Conservation (phyloP, 1,140 invertebrate genomes). For the Lasioglossum albipes region DNA sequence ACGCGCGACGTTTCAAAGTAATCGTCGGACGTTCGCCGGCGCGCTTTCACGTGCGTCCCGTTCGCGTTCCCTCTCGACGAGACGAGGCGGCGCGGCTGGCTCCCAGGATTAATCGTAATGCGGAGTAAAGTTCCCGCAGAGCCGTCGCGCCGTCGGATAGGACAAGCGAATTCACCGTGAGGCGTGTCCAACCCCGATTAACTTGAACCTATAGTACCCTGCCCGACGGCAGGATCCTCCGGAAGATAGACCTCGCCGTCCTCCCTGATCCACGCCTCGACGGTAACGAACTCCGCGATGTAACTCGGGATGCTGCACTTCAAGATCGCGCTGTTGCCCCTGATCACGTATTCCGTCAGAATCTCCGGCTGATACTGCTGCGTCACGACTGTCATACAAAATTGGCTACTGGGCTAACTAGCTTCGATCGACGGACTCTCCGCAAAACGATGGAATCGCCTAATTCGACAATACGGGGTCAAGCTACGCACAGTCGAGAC, state of each 20-base stretch:
- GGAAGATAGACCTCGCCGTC: constrained; percentile 85
- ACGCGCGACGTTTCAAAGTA: neutral
- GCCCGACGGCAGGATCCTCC: constrained; percentile 66
- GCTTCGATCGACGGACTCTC: neutral
- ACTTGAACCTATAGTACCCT: constrained; percentile 66
- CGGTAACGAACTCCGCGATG: constrained; percentile 91
- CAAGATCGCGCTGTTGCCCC: constrained; percentile 92
- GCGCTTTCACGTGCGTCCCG: neutral
- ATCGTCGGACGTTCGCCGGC: neutral
- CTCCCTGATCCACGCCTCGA: constrained; percentile 90
- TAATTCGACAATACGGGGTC: too few relatives aligned
- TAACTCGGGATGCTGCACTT: constrained; percentile 94
- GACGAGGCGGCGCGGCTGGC: neutral
- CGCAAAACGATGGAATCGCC: too few relatives aligned
- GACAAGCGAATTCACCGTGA: constrained; percentile 27
- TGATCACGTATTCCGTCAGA: constrained; percentile 92
- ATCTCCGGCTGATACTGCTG: constrained; percentile 91
- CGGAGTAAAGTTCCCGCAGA: neutral
- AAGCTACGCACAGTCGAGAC: too few relatives aligned
- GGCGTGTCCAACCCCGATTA: constrained; percentile 17
- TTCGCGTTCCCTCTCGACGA: too few relatives aligned
- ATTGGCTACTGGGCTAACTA: neutral
- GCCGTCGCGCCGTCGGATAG: neutral
- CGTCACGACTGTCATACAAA: constrained; percentile 85
- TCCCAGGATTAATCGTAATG: neutral